Conservation (phyloP, 2,113 vertebrate genomes). For the Eubucco bourcierii region DNA sequence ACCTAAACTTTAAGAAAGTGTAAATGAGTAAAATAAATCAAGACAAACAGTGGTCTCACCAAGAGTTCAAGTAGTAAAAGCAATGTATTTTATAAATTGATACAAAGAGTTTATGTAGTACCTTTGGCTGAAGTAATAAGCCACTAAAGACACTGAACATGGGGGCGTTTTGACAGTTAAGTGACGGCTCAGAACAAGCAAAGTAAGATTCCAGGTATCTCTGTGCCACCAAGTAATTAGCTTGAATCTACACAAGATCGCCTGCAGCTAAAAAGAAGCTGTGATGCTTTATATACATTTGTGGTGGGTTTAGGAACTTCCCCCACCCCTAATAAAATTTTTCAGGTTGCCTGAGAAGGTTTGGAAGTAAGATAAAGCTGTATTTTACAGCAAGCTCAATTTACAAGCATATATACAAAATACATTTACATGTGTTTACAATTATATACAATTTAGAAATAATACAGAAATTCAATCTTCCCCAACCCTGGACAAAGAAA, state of each 20-base stretch:
- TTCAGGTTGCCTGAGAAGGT: no score
- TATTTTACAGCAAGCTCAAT: no score
- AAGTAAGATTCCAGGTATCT: neutral
- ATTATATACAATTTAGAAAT: no score
- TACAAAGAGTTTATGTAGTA: neutral
- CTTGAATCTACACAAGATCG: neutral
- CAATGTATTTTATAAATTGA: neutral
- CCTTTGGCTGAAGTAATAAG: neutral
- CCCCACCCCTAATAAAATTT: no score
- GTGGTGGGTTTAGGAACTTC: no score
- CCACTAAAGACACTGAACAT: neutral
- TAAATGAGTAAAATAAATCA: neutral
- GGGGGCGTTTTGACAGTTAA: neutral
- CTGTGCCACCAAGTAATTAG: constrained; percentile 46
- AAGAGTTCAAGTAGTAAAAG: neutral
- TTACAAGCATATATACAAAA: no score
- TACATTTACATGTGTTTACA: no score
- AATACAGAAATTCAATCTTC: no score
- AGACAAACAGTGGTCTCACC: neutral
- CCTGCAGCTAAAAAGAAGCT: neutral
- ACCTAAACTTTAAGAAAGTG: neutral
- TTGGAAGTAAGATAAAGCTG: no score
- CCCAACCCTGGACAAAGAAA: no score
- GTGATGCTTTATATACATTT: neutral
- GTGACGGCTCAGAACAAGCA: neutral